Evolutionary conservation across 2,888 invertebrate species (phyloP).

Genomic region (Lepidonotus clava): DNA sequence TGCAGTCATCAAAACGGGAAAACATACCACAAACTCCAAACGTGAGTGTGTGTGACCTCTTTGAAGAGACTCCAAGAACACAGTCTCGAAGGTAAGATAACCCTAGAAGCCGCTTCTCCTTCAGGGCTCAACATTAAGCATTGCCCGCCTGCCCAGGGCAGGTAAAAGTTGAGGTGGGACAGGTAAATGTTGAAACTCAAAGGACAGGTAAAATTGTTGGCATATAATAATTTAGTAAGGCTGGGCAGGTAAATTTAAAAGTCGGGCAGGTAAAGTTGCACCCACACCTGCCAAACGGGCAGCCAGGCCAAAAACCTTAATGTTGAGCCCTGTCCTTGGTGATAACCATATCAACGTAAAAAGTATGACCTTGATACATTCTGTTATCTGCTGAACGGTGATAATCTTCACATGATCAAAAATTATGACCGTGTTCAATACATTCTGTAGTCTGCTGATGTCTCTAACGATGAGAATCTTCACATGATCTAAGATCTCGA

Average conservation of each 20-base stretch:
- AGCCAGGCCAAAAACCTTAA: no score
- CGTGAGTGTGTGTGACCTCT: not conserved
- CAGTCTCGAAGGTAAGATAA: not conserved
- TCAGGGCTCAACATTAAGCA: not conserved
- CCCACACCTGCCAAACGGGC: no score
- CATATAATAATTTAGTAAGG: not conserved
- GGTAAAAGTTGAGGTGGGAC: no score
- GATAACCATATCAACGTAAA: no score
- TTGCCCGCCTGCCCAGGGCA: not conserved
- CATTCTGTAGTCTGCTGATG: no score
- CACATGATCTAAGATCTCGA: no score
- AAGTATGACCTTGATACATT: no score
- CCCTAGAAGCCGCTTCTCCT: not conserved
- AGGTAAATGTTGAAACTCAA: not conserved
- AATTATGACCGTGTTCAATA: no score
- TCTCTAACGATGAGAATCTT: no score
- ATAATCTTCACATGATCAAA: no score
- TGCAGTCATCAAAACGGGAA: not conserved
- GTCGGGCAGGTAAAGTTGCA: not conserved
- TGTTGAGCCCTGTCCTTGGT: no score
- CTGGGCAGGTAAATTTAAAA: not conserved
- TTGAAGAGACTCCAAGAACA: conserved; percentile 7
- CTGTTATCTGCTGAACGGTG: no score
- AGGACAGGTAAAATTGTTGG: not conserved
- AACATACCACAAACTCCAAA: not conserved